Percentiles rank a stretch among this genome's conserved stretches.
phyloP scores from a whole-genome alignment of 2,797 vertebrate genomes.

The Thalassophryne amazonica region DNA sequence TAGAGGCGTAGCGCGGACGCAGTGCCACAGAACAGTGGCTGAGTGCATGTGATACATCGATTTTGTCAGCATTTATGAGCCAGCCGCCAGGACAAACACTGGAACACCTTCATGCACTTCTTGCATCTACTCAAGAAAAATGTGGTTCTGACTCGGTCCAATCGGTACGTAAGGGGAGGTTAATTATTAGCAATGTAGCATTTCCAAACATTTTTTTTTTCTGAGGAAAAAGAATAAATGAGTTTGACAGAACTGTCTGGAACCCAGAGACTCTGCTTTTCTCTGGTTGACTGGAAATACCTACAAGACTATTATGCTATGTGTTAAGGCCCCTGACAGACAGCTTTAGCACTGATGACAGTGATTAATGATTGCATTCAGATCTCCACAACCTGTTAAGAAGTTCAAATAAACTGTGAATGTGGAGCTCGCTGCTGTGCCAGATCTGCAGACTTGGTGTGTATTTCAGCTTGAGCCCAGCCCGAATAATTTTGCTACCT shows the following conservation, averaged over 20 bases:
- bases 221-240: constrained; percentile 38
- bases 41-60: constrained; percentile 7
- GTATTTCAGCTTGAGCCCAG: not conserved
- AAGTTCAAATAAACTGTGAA: constrained; percentile 19
- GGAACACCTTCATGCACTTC: constrained; percentile 21
- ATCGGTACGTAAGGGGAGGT: constrained; percentile 37
- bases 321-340: constrained; percentile 31
- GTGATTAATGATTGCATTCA: constrained; percentile 31
- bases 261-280: constrained; percentile 32
- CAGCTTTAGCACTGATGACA: constrained; percentile 8
- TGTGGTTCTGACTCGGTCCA: constrained; percentile 16
- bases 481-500: constrained; percentile 66
- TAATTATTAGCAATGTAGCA: constrained; percentile 54
- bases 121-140: constrained; percentile 18
- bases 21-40: not conserved
- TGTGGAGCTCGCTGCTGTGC: not conserved
- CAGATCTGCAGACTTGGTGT: not conserved
- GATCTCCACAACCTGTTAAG: constrained; percentile 17
- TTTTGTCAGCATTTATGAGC: constrained; percentile 7
- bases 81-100: constrained; percentile 1
- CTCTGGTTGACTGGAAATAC: constrained; percentile 24
- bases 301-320: constrained; percentile 20
- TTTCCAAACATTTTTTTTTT: constrained; percentile 55
- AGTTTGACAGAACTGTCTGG: constrained; percentile 40
- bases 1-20: not conserved